Evolutionary conservation across 2,888 invertebrate species (phyloP).

Genomic region (Eledona agricola): DNA sequence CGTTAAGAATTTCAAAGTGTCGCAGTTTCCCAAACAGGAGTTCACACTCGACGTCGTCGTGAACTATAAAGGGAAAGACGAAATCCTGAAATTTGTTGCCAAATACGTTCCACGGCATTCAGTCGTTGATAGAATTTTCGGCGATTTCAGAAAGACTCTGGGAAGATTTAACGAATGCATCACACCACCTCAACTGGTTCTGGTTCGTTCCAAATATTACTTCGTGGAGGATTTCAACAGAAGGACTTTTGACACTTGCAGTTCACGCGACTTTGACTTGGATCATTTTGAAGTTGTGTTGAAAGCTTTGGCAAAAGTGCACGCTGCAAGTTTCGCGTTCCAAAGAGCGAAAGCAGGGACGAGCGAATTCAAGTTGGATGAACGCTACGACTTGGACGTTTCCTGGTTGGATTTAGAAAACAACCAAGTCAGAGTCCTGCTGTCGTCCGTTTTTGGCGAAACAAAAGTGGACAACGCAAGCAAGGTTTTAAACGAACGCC

Average conservation of each 20-base stretch:
- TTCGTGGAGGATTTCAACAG: not conserved
- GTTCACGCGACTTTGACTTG: slow-evolving; percentile 16
- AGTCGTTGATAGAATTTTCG: slow-evolving; percentile 16
- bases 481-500: slow-evolving; percentile 1
- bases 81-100: slow-evolving; percentile 12
- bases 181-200: not conserved
- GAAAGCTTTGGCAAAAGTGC: slow-evolving; percentile 55
- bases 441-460: slow-evolving; percentile 2
- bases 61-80: slow-evolving; percentile 1
- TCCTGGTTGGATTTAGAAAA: not conserved
- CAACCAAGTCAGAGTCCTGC: not conserved
- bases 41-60: slow-evolving; percentile 3
- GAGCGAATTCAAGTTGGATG: not conserved
- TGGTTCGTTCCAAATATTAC: not conserved
- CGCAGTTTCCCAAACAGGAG: slow-evolving; percentile 2
- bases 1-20: slow-evolving; percentile 4
- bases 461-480: not conserved
- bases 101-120: not conserved
- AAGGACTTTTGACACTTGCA: slow-evolving; percentile 8
- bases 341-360: slow-evolving; percentile 33
- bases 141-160: slow-evolving; percentile 9
- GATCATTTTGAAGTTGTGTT: slow-evolving; percentile 44
- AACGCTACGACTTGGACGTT: not conserved
- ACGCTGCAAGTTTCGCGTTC: slow-evolving; percentile 58
- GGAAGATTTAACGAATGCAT: slow-evolving; percentile 12